Conservation (phyloP, 2,888 invertebrate genomes). For the Protonemura montana region DNA sequence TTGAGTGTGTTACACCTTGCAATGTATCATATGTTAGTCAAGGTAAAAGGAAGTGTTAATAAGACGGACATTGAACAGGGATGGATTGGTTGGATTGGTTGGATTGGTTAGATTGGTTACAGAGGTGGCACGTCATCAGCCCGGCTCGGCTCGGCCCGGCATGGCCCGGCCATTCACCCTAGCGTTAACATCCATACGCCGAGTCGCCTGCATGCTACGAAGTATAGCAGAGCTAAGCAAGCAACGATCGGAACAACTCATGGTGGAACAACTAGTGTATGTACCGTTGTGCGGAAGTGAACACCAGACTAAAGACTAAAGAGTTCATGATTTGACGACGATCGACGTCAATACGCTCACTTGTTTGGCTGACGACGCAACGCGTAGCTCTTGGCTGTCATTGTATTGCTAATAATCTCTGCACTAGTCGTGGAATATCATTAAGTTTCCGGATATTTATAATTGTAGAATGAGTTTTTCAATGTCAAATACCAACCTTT, state of each 20-base stretch:
- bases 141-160: too few relatives aligned
- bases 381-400: neutral
- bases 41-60: neutral
- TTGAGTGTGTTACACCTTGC: too few relatives aligned
- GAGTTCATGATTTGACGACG: constrained; percentile 20
- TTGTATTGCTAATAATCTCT: too few relatives aligned
- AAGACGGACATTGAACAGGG: neutral
- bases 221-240: neutral
- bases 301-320: constrained; percentile 15
- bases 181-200: neutral
- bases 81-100: neutral
- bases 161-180: constrained; percentile 12
- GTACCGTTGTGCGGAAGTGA: constrained; percentile 30
- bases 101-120: too few relatives aligned
- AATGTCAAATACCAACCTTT: neutral
- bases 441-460: too few relatives aligned
- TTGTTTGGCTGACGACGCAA: neutral
- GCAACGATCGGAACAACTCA: too few relatives aligned
- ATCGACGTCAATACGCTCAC: neutral
- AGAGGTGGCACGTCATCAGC: neutral
- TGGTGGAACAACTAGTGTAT: constrained; percentile 15
- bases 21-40: neutral
- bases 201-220: neutral
- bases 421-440: too few relatives aligned
- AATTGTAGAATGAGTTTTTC: neutral